phyloP scores from a whole-genome alignment of 2,888 invertebrate genomes.

The Apomyelois bistriatella region DNA sequence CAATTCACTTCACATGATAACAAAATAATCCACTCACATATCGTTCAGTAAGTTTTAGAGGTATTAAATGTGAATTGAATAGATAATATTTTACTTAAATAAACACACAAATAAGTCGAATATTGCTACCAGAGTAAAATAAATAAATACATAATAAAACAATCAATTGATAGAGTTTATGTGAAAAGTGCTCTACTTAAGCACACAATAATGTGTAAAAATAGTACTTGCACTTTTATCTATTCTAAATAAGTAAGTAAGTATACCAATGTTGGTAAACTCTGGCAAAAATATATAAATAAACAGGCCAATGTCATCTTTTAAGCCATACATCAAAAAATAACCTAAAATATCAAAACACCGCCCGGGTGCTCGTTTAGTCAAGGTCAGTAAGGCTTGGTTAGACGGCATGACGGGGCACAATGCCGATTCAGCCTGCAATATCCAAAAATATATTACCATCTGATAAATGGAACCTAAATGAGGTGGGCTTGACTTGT shows the following conservation, averaged over 20 bases:
- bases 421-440: background rate
- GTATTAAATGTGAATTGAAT: too few relatives aligned
- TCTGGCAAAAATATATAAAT: background rate
- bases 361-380: background rate
- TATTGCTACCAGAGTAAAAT: too few relatives aligned
- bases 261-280: too few relatives aligned
- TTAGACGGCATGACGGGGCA: conserved; percentile 7
- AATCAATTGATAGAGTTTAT: too few relatives aligned
- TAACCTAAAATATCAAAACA: background rate
- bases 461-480: conserved; percentile 1
- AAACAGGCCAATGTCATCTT: background rate
- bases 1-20: conserved; percentile 50
- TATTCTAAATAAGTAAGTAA: too few relatives aligned
- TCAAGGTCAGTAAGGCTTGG: conserved; percentile 7
- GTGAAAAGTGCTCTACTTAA: too few relatives aligned
- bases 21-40: conserved; percentile 18
- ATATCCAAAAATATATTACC: conserved; percentile 1
- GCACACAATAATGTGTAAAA: too few relatives aligned
- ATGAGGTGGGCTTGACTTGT: conserved; percentile 8
- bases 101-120: too few relatives aligned
- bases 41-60: too few relatives aligned
- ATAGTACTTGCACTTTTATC: too few relatives aligned
- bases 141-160: too few relatives aligned
- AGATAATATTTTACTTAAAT: too few relatives aligned
- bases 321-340: conserved; percentile 8